Evolutionary conservation across 2,888 invertebrate genomes (phyloP).

Genomic region (Ceraclea dissimilis): DNA sequence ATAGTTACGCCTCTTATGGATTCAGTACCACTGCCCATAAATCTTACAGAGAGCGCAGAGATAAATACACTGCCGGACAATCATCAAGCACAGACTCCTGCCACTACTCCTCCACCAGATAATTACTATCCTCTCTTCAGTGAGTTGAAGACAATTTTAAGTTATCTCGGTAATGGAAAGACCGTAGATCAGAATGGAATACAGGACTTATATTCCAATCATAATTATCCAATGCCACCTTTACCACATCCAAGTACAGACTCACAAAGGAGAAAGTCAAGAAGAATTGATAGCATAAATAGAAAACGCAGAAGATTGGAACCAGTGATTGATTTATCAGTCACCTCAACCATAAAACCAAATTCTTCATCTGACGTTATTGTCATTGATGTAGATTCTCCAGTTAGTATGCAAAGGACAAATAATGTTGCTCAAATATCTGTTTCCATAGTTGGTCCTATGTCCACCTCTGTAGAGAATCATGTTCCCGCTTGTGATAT

Average conservation of each 20-base stretch:
- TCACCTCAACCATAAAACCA: background rate
- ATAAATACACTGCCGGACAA: background rate
- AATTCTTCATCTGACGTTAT: conserved; percentile 14
- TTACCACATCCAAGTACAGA: background rate
- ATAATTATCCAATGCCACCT: background rate
- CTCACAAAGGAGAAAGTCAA: background rate
- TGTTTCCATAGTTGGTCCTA: background rate
- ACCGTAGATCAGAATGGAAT: background rate
- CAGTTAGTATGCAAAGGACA: background rate
- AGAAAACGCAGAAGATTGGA: background rate
- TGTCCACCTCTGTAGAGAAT: background rate
- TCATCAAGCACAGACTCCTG: background rate
- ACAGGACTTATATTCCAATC: background rate
- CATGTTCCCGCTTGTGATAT: background rate
- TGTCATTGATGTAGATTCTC: conserved; percentile 13
- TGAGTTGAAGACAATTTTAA: background rate
- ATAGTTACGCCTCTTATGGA: no score
- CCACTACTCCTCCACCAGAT: background rate
- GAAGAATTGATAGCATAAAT: background rate
- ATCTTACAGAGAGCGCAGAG: background rate
- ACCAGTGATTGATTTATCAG: background rate
- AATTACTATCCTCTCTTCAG: background rate
- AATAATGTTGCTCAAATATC: background rate
- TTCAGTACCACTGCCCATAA: background rate
- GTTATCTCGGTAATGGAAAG: background rate